phyloP scores from a whole-genome alignment of 2,888 invertebrate species.

The Dusona sp. region DNA sequence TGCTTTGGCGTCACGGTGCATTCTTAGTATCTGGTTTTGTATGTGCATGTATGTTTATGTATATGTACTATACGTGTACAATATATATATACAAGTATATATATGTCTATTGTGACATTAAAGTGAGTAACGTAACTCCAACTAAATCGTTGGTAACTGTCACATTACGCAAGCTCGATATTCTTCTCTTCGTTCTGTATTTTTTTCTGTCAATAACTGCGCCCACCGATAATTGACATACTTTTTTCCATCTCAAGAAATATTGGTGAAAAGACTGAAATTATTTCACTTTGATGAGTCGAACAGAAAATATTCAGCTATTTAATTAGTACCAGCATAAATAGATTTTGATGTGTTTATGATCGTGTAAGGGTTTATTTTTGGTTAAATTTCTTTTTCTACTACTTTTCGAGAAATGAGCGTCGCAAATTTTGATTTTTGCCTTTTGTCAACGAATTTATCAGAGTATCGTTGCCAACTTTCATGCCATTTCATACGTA shows the following conservation, averaged over 20 bases:
- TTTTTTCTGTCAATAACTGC: neutral
- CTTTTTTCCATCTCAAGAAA: neutral
- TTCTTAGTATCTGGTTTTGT: slow-evolving; percentile 51
- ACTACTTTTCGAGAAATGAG: neutral
- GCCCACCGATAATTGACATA: neutral
- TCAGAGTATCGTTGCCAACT: neutral
- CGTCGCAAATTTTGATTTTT: neutral
- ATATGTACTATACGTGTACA: neutral
- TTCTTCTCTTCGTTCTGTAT: neutral
- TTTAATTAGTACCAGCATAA: neutral
- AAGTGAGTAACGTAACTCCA: neutral
- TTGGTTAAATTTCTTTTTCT: neutral
- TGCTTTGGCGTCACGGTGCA: slow-evolving; percentile 38
- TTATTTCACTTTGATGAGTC: neutral
- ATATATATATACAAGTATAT: neutral
- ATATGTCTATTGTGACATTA: neutral
- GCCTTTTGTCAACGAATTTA: neutral
- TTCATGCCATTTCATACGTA: neutral
- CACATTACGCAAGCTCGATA: neutral
- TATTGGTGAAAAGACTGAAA: neutral
- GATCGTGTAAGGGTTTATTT: neutral
- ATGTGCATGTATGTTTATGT: neutral
- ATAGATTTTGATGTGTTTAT: neutral
- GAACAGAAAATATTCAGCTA: neutral
- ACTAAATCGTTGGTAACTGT: neutral